Percentiles rank a stretch among this genome's conserved stretches.
phyloP scores from a whole-genome alignment of 2,888 invertebrate genomes.

The Plebejus melissa region DNA sequence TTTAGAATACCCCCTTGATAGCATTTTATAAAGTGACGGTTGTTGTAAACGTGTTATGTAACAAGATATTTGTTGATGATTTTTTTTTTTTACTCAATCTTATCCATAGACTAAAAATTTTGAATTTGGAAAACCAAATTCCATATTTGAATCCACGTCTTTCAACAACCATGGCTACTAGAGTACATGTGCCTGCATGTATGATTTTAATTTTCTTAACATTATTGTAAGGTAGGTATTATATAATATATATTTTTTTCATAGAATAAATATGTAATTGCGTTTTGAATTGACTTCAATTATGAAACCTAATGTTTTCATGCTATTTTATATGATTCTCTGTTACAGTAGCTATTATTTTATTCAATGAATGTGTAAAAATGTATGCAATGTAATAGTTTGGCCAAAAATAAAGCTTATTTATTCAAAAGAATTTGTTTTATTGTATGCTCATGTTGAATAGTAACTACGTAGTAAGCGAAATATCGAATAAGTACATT shows the following conservation, averaged over 20 bases:
- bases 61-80: not conserved
- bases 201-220: constrained; percentile 22
- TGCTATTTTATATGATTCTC: constrained; percentile 49
- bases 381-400: constrained; percentile 72
- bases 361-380: constrained; percentile 56
- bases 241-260: not conserved
- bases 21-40: constrained; percentile 18
- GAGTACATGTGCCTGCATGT: constrained; percentile 12
- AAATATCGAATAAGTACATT: not conserved
- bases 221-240: constrained; percentile 19
- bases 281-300: constrained; percentile 25
- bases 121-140: not conserved
- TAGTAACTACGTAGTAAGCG: not conserved
- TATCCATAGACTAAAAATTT: not conserved
- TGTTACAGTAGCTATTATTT: constrained; percentile 48
- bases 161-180: not conserved
- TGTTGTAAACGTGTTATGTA: not conserved
- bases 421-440: constrained; percentile 61
- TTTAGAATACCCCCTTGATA: constrained; percentile 26
- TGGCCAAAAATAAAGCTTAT: constrained; percentile 79
- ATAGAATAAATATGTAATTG: constrained; percentile 7
- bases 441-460: constrained; percentile 37
- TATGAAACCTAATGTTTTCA: constrained; percentile 32
- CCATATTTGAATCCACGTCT: not conserved
- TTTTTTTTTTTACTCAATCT: not conserved